Evolutionary conservation across 2,888 invertebrate genomes (phyloP).

Genomic region (Aspidapion aeneum): DNA sequence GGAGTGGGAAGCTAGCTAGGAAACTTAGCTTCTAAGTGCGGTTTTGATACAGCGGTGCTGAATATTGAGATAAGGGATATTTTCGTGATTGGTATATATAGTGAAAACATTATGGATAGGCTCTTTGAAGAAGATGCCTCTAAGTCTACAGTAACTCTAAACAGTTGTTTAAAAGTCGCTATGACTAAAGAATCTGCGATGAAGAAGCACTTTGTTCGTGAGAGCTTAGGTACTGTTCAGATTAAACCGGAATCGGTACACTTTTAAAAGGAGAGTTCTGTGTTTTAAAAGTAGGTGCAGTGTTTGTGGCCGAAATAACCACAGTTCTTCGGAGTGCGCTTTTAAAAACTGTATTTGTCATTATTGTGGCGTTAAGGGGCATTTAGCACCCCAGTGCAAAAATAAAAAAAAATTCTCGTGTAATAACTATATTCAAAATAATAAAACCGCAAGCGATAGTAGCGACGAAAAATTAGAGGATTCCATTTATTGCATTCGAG

Average conservation of each 20-base stretch:
- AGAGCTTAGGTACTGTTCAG: neutral
- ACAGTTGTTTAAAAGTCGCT: constrained; percentile 11
- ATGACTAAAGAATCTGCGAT: constrained; percentile 16
- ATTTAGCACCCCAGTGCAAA: constrained; percentile 19
- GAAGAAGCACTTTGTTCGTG: constrained; percentile 7
- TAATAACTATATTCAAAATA: neutral
- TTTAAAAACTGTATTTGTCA: constrained; percentile 16
- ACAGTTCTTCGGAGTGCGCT: neutral
- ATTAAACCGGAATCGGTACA: neutral
- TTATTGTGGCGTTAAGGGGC: constrained; percentile 17
- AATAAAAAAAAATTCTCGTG: constrained; percentile 6
- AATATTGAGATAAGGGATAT: too few relatives aligned
- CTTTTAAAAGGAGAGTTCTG: neutral
- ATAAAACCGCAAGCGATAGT: neutral
- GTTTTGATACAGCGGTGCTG: too few relatives aligned
- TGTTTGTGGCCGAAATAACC: constrained; percentile 10
- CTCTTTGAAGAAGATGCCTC: constrained; percentile 21
- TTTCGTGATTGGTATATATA: constrained; percentile 20
- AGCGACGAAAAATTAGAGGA: constrained; percentile 8
- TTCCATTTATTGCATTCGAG: constrained; percentile 15
- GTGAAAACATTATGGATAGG: constrained; percentile 15
- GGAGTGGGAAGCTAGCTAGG: too few relatives aligned
- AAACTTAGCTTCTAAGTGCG: too few relatives aligned
- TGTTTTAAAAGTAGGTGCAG: constrained; percentile 1
- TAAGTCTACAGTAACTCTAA: too few relatives aligned